A percentile compares a stretch with the other conserved stretches of the same genome.
These are phyloP conservation scores for Troides aeacus DNA, from an alignment of 2,888 invertebrate genomes.

Conservation along the genomic window DNA sequence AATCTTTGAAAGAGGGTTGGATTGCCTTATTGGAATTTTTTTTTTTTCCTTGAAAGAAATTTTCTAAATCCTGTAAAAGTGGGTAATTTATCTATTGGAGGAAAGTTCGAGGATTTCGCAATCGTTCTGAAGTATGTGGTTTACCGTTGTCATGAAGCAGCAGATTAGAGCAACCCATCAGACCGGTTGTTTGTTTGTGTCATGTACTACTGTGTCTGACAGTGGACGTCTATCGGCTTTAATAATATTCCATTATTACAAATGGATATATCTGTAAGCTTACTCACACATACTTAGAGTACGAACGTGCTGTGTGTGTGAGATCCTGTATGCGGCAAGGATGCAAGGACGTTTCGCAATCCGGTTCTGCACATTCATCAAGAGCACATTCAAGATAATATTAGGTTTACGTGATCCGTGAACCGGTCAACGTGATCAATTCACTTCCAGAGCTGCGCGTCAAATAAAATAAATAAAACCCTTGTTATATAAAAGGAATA, in stretches of 20 bases:
- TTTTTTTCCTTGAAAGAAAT: too few relatives aligned
- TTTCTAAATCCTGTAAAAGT: too few relatives aligned
- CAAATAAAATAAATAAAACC: background rate
- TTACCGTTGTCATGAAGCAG: too few relatives aligned
- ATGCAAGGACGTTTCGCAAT: slow-evolving; percentile 2
- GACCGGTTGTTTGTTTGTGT: too few relatives aligned
- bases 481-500: background rate
- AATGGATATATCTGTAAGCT: background rate
- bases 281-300: background rate
- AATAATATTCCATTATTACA: background rate
- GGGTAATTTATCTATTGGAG: too few relatives aligned
- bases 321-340: background rate
- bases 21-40: too few relatives aligned
- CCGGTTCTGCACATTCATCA: slow-evolving; percentile 22
- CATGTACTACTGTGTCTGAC: too few relatives aligned
- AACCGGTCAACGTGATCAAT: slow-evolving; percentile 12
- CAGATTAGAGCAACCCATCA: too few relatives aligned
- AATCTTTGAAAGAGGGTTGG: too few relatives aligned
- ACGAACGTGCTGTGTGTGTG: background rate
- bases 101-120: too few relatives aligned
- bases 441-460: background rate
- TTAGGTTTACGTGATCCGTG: slow-evolving; percentile 7
- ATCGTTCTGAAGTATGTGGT: too few relatives aligned
- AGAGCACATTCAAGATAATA: slow-evolving; percentile 5
- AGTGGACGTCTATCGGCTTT: too few relatives aligned